Evolutionary conservation across 2,113 vertebrate genomes (phyloP).

Genomic region (Rhea pennata): DNA sequence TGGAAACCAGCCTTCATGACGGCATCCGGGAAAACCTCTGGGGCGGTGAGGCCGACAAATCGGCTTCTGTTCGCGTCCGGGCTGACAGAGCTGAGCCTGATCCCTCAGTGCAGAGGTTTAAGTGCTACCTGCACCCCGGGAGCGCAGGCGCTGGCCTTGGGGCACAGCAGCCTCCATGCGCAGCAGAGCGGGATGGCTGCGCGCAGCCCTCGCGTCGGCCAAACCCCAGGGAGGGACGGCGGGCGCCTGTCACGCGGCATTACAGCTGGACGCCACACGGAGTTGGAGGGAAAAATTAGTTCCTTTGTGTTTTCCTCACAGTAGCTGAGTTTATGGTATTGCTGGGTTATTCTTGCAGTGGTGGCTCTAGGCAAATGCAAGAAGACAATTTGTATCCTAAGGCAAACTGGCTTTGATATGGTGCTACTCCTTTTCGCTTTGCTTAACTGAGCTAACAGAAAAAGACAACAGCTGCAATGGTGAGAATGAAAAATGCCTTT

Average conservation of each 20-base stretch:
- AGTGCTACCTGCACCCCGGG: background rate
- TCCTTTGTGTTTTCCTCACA: constrained; percentile 56
- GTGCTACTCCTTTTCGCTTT: constrained; percentile 42
- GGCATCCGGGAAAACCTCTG: background rate
- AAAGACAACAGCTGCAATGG: constrained; percentile 58
- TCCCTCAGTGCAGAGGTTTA: background rate
- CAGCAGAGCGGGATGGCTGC: accelerated
- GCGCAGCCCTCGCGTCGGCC: background rate
- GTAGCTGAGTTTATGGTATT: background rate
- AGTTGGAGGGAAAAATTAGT: constrained; percentile 9
- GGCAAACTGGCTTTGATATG: constrained; percentile 36
- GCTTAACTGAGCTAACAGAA: constrained; percentile 66
- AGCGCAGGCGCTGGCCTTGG: accelerated
- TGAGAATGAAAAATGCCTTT: constrained; percentile 56
- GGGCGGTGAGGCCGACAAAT: background rate
- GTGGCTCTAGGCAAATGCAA: constrained; percentile 40
- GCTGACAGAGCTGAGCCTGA: background rate
- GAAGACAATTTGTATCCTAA: constrained; percentile 38
- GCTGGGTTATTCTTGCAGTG: constrained; percentile 34
- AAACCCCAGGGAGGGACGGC: background rate
- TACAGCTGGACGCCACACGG: background rate
- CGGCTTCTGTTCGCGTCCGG: background rate
- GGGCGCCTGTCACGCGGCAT: background rate
- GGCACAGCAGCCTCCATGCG: background rate
- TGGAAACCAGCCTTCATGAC: background rate